phyloP scores from a whole-genome alignment of 2,797 vertebrate species.

The Hypotaenidia okinawae region DNA sequence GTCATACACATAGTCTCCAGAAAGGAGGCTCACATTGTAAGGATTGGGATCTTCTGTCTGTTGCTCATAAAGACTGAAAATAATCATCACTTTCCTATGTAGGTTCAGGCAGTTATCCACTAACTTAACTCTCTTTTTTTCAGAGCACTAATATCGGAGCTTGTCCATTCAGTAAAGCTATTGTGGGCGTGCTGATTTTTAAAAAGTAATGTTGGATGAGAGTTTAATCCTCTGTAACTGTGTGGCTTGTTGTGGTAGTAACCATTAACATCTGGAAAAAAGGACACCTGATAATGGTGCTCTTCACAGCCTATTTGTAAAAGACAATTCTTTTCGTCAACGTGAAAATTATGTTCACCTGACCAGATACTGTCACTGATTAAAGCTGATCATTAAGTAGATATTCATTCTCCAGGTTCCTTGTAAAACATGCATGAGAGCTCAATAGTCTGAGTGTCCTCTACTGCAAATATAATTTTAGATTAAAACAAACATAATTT shows the following conservation, averaged over 20 bases:
- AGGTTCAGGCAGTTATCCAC: background rate
- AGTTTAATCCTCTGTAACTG: background rate
- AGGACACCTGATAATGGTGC: background rate
- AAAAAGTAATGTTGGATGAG: background rate
- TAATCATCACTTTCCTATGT: background rate
- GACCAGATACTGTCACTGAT: background rate
- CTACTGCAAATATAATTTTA: background rate
- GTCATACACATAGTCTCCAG: background rate
- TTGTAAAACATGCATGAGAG: background rate
- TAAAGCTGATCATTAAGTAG: background rate
- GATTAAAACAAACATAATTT: background rate
- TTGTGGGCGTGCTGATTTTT: background rate
- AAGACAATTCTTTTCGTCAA: background rate
- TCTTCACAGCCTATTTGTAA: background rate
- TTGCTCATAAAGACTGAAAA: background rate
- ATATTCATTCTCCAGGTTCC: background rate
- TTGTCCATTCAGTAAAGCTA: background rate
- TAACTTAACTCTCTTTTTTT: background rate
- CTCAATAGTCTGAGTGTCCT: background rate
- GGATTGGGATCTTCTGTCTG: background rate
- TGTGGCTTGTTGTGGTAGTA: background rate
- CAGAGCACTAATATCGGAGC: background rate
- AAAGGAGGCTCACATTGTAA: background rate
- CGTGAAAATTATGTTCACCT: background rate
- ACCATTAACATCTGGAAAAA: background rate